A percentile compares a stretch with the other conserved stretches of the same genome.
These are phyloP conservation scores for Limnephilus lunatus DNA, from an alignment of 2,888 invertebrate species.

Conservation along the genomic window DNA sequence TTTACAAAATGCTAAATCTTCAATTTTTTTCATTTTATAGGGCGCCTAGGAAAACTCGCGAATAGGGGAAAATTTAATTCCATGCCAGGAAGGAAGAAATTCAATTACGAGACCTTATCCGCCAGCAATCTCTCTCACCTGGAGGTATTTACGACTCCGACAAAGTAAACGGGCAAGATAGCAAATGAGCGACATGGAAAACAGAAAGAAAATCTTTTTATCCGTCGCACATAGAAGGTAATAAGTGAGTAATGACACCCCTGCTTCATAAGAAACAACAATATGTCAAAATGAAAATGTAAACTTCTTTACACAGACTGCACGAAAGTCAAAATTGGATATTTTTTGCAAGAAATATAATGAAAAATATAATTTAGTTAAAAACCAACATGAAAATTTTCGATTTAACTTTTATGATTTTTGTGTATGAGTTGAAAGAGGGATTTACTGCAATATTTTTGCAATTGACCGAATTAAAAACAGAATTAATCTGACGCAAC, in stretches of 20 bases:
- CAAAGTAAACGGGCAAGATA: background rate
- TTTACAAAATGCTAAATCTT: background rate
- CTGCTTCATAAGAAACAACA: background rate
- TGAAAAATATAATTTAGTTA: background rate
- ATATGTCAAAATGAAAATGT: background rate
- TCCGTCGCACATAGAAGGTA: background rate
- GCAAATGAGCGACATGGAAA: background rate
- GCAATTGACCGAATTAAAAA: no score
- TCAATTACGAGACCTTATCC: slow-evolving; percentile 2
- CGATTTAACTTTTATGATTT: no score
- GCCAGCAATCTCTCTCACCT: background rate
- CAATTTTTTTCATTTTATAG: background rate
- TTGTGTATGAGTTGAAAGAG: no score
- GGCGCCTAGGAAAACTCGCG: background rate
- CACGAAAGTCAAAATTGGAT: background rate
- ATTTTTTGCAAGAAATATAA: background rate
- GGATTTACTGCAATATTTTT: no score
- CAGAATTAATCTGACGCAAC: no score
- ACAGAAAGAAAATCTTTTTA: background rate
- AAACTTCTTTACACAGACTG: background rate
- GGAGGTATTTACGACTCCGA: background rate
- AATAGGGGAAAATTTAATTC: background rate
- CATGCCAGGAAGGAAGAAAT: background rate
- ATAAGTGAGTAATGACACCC: background rate
- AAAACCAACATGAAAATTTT: no score